A percentile compares a stretch with the other conserved stretches of the same genome.
Conservation (phyloP, 2,888 invertebrate species). For the Atethmia centrago region DNA sequence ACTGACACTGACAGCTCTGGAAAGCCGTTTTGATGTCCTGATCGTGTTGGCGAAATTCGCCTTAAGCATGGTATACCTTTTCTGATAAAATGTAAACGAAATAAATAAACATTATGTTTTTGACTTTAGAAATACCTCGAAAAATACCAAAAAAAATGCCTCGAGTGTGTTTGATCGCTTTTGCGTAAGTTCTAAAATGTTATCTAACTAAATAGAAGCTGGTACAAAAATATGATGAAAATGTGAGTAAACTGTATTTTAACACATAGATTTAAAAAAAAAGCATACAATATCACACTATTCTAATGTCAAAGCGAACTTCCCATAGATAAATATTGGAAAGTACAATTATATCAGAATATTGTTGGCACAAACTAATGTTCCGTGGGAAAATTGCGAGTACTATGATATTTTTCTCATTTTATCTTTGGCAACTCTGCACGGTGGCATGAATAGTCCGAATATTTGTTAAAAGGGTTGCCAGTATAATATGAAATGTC, state of each 20-base stretch:
- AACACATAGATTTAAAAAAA: too few species aligned
- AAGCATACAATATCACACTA: slow-evolving; percentile 12
- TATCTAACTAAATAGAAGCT: background rate
- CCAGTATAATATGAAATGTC: background rate
- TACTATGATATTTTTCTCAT: slow-evolving; percentile 24
- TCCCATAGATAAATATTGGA: slow-evolving; percentile 51
- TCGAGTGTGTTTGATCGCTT: background rate
- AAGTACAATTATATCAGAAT: slow-evolving; percentile 55
- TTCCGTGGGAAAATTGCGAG: slow-evolving; percentile 51
- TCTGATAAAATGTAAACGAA: background rate
- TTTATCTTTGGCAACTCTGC: slow-evolving; percentile 36
- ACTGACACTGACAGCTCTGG: background rate
- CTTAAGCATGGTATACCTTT: background rate
- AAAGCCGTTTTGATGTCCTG: background rate
- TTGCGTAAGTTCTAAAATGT: background rate
- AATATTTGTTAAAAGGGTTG: slow-evolving; percentile 3
- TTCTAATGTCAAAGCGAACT: slow-evolving; percentile 35
- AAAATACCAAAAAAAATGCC: too few species aligned
- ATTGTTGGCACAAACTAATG: slow-evolving; percentile 41
- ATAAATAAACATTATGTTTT: background rate
- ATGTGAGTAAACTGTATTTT: background rate
- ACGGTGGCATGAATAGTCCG: slow-evolving; percentile 16
- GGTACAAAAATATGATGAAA: background rate
- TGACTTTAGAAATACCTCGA: too few species aligned
- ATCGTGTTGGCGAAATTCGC: background rate